phyloP scores from a whole-genome alignment of 2,888 invertebrate genomes.

The Apamea sordens region DNA sequence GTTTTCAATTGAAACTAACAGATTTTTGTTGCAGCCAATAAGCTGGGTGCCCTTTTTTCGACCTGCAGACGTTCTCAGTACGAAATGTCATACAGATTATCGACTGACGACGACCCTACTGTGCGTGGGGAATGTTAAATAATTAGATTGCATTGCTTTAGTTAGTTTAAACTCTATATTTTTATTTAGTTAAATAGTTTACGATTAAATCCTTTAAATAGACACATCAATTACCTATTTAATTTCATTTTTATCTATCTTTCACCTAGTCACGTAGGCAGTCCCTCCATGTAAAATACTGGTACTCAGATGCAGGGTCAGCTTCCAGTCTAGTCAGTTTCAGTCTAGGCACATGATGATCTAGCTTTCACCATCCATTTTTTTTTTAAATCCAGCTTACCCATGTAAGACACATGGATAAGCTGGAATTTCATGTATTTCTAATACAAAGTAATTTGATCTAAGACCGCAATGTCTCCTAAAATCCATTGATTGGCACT shows the following conservation, averaged over 20 bases:
- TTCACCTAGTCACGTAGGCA: not conserved
- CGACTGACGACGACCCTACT: slow-evolving; percentile 77
- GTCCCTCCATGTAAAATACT: not conserved
- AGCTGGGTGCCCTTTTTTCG: slow-evolving; percentile 75
- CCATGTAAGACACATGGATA: too few species aligned
- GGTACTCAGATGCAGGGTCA: not conserved
- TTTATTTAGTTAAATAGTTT: slow-evolving; percentile 8
- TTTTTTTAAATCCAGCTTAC: not conserved
- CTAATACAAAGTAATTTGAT: not conserved
- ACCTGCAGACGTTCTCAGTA: slow-evolving; percentile 83
- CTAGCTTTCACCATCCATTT: not conserved
- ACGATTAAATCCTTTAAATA: not conserved
- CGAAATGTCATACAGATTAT: slow-evolving; percentile 83
- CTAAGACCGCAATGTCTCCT: not conserved
- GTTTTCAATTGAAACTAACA: slow-evolving; percentile 71
- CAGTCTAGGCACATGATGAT: not conserved
- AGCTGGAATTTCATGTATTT: not conserved
- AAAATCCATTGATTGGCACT: not conserved
- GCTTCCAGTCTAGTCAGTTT: too few species aligned
- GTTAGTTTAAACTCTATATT: slow-evolving; percentile 38
- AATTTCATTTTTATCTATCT: not conserved
- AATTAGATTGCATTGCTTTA: slow-evolving; percentile 68
- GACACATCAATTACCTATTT: not conserved
- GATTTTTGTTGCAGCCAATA: slow-evolving; percentile 76
- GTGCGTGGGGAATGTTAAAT: slow-evolving; percentile 76